These are phyloP conservation scores for Discoglossus pictus DNA, from an alignment of 2,797 vertebrate genomes.

Conservation along the genomic window DNA sequence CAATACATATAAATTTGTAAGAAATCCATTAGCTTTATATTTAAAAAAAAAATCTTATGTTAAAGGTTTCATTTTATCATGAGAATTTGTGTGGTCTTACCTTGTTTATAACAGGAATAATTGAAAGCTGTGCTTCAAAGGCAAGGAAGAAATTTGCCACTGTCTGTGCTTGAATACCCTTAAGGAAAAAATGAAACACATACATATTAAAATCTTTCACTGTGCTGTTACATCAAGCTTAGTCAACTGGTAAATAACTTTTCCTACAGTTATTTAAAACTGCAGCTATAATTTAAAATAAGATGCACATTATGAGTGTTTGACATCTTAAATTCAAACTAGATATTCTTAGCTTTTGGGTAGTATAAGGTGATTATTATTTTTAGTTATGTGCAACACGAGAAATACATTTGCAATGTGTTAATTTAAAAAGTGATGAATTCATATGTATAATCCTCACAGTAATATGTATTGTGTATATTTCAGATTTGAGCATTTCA, in stretches of 20 bases:
- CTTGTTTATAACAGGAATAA: constrained; percentile 98
- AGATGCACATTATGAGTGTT: constrained; percentile 13
- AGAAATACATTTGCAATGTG: no score
- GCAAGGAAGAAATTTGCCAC: constrained; percentile 97
- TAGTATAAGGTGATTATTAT: no score
- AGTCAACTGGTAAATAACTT: constrained; percentile 15
- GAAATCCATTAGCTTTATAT: background rate
- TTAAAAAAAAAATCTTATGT: background rate
- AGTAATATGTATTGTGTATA: no score
- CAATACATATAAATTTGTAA: no score
- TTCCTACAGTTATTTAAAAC: background rate
- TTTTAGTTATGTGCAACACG: no score
- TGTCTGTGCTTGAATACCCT: constrained; percentile 97
- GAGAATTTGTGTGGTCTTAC: constrained; percentile 62
- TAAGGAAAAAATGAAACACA: constrained; percentile 40
- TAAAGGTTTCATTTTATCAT: constrained; percentile 3
- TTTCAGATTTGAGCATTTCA: no score
- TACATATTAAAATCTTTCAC: constrained; percentile 18
- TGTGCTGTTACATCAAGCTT: constrained; percentile 14
- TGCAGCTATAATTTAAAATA: background rate
- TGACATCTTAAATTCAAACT: no score
- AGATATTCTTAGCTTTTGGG: no score
- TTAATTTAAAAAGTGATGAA: no score
- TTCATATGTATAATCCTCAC: no score
- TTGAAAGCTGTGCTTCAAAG: constrained; percentile 91